Evolutionary conservation across 1,140 invertebrate genomes (phyloP), one percentile per base, ranked within the genome.

Genomic region (Brachionus rubens): DNA sequence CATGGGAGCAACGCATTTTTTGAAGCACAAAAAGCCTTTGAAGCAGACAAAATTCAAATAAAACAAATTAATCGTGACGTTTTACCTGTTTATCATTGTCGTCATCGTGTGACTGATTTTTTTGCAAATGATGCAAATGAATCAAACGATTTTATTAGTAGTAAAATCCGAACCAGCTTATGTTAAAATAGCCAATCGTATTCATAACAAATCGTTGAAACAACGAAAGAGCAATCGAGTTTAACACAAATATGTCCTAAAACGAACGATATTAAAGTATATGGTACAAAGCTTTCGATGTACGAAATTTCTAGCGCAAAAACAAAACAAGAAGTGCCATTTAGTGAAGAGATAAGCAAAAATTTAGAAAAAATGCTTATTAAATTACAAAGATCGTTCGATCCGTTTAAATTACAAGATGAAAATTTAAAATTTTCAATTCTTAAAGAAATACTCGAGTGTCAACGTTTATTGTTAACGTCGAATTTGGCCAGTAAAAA

Each of bases 311-410:
- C n/a, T n/a, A n/a, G n/a, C n/a, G n/a, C n/a, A 16, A 2, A 28
- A 4, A 59, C 9, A 16, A 59, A 16, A 40, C 40, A 24, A 21
- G 36, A 50, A 47, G 40, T 70, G 40, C 68, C 68, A 5, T 72
- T 72, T 72, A 72, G 36, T 16, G 28, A 40, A 12, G 68, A 72
- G 19, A 50, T 72, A 19, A 50, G 46, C 28, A 48, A 30, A 50
- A 54, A 75, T 54, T 33, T 75, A 16, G 72, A 75, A 47, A 46
- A 59, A 54, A 75, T 75, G 33, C 46, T 75, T n/a, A 28, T 59
- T 12, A 75, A 75, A 47, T 16, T 75, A 24, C 72, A 75, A 59
- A 54, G 28, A n/a, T 43, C 48, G 28, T 75, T 75, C 30, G 72
- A 75, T 75, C 72, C 72, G 10, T 54, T 33, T 24, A 75, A 54